Evolutionary conservation across 1,140 invertebrate species (phyloP).

Genomic region (Maconellicoccus hirsutus): DNA sequence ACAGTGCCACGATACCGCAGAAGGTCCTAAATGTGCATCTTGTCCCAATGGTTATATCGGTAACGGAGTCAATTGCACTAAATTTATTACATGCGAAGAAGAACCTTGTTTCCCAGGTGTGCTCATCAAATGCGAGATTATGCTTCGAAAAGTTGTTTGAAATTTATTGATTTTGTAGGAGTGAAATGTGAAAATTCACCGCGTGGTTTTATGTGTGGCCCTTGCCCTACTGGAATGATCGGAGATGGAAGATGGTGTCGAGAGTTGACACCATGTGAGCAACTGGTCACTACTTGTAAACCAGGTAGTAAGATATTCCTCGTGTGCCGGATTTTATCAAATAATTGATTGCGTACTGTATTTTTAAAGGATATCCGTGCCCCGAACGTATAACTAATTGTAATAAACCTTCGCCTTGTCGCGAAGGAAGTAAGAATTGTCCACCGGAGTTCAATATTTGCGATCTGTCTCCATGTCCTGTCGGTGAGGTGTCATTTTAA

Average conservation of each 20-base stretch:
- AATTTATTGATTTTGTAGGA: no score
- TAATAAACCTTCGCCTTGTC: background rate
- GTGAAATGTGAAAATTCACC: conserved; percentile 63
- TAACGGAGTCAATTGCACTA: conserved; percentile 58
- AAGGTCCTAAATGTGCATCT: conserved; percentile 56
- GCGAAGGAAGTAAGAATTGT: background rate
- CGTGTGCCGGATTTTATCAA: no score
- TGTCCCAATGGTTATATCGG: conserved; percentile 75
- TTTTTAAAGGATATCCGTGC: background rate
- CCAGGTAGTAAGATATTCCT: background rate
- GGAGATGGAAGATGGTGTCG: conserved; percentile 72
- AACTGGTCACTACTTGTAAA: background rate
- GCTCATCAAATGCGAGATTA: no score
- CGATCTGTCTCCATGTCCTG: conserved; percentile 34
- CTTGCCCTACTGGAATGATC: conserved; percentile 67
- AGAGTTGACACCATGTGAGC: conserved; percentile 1
- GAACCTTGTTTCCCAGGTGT: background rate
- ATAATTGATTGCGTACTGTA: background rate
- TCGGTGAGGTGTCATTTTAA: conserved; percentile 38
- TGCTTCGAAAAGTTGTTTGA: background rate
- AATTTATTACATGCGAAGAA: background rate
- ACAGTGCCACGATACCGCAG: conserved; percentile 56
- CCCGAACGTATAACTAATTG: background rate
- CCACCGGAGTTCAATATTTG: background rate
- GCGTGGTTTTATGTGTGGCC: conserved; percentile 56